These are phyloP conservation scores for Pseudanteris insignis DNA, from an alignment of 2,888 invertebrate species.

Conservation along the genomic window DNA sequence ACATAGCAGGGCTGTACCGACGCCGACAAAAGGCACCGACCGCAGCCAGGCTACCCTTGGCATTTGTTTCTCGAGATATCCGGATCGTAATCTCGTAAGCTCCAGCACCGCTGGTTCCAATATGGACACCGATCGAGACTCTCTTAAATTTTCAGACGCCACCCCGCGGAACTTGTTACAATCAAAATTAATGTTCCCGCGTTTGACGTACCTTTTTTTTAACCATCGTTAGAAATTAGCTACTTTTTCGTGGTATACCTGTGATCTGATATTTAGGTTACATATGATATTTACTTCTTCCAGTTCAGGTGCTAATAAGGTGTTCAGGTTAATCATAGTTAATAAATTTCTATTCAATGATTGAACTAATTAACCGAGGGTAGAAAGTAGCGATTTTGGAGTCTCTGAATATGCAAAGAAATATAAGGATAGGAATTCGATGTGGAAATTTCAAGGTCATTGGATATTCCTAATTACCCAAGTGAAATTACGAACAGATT, in stretches of 20 bases:
- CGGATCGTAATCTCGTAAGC: conserved; percentile 59
- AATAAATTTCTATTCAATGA: too few species aligned
- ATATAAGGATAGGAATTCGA: too few species aligned
- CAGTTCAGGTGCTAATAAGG: too few species aligned
- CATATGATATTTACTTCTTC: too few species aligned
- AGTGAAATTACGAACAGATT: too few species aligned
- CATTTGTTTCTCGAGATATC: conserved; percentile 64
- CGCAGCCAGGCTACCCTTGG: conserved; percentile 54
- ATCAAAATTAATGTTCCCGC: conserved; percentile 24
- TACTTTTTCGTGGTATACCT: not conserved
- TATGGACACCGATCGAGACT: conserved; percentile 16
- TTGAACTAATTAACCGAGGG: too few species aligned
- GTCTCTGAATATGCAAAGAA: too few species aligned
- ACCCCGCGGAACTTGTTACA: conserved; percentile 20
- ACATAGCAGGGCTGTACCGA: too few species aligned
- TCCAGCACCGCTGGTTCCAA: conserved; percentile 50
- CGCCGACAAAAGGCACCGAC: conserved; percentile 57
- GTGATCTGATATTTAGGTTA: conserved; percentile 3
- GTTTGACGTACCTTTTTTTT: conserved; percentile 14
- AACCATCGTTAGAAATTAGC: conserved; percentile 5
- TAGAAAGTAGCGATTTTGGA: too few species aligned
- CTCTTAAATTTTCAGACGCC: conserved; percentile 46
- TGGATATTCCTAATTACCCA: too few species aligned
- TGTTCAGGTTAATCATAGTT: too few species aligned
- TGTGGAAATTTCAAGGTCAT: too few species aligned